These are phyloP conservation scores for Gyps fulvus DNA, from an alignment of 2,113 vertebrate species.

Conservation along the genomic window DNA sequence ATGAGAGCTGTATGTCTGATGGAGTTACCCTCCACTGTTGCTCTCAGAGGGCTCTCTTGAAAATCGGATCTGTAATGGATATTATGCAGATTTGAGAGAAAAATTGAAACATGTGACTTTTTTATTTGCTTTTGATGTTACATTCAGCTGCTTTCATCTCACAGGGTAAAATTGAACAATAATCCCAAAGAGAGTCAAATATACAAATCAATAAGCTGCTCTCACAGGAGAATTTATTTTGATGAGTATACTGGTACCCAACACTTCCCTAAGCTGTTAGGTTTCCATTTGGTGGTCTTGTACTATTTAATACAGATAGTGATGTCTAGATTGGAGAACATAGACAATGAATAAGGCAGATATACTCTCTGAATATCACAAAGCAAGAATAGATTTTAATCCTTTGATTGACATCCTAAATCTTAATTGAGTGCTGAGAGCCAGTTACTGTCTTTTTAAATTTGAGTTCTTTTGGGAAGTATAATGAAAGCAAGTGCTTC, in stretches of 20 bases:
- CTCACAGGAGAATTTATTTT: conserved; percentile 38
- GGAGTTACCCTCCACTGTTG: neutral
- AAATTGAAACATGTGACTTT: conserved; percentile 47
- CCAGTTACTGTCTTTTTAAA: neutral
- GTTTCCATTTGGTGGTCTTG: neutral
- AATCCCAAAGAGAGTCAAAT: conserved; percentile 55
- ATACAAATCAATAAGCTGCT: conserved; percentile 62
- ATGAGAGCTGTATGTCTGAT: neutral
- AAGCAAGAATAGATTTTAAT: neutral
- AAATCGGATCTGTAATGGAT: conserved; percentile 34
- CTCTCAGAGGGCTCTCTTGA: conserved; percentile 19
- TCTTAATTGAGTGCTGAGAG: neutral
- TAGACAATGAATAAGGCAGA: neutral
- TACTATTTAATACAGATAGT: neutral
- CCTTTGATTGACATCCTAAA: neutral
- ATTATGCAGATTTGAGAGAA: conserved; percentile 54
- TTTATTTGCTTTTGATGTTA: conserved; percentile 60
- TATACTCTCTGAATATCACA: neutral
- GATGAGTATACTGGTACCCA: neutral
- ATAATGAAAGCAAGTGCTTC: neutral
- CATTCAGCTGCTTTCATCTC: conserved; percentile 47
- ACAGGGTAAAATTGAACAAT: conserved; percentile 59
- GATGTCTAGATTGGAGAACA: neutral
- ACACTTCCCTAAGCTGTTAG: neutral
- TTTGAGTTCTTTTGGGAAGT: neutral